Conservation (phyloP, 2,797 vertebrate genomes). For the Peromyscus melanophrys region DNA sequence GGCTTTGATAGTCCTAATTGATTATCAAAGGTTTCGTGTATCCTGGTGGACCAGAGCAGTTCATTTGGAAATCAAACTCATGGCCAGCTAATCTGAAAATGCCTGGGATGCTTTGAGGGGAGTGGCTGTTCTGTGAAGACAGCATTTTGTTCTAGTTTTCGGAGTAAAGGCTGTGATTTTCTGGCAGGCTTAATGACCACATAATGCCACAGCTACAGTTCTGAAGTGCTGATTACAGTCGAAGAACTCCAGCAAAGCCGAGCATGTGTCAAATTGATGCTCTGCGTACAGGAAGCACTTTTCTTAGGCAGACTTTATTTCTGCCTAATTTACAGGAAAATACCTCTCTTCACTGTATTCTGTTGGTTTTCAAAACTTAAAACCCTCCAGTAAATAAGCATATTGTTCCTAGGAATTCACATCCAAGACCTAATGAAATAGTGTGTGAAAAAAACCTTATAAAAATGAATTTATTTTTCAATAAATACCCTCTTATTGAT, state of each 20-base stretch:
- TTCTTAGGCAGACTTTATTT: constrained; percentile 69
- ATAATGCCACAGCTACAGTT: constrained; percentile 69
- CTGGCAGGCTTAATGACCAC: constrained; percentile 74
- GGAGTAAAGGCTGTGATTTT: constrained; percentile 82
- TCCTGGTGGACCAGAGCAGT: constrained; percentile 56
- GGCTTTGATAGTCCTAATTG: constrained; percentile 68
- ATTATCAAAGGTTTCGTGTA: constrained; percentile 59
- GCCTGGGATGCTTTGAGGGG: constrained; percentile 52
- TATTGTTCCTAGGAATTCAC: constrained; percentile 34
- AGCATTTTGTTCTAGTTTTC: constrained; percentile 78
- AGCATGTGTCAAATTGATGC: constrained; percentile 67
- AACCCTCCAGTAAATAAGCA: constrained; percentile 25
- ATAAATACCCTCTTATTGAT: background rate
- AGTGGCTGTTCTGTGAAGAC: constrained; percentile 70
- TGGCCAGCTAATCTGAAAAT: constrained; percentile 76
- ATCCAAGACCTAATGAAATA: constrained; percentile 25
- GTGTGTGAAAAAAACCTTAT: background rate
- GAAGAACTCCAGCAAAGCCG: constrained; percentile 58
- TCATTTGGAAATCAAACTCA: constrained; percentile 79
- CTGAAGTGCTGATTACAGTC: constrained; percentile 76
- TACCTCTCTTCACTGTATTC: constrained; percentile 21
- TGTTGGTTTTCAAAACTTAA: constrained; percentile 63
- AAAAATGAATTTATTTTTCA: constrained; percentile 2
- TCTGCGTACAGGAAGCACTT: constrained; percentile 34
- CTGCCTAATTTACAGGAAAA: constrained; percentile 60